Evolutionary conservation across 2,888 invertebrate genomes (phyloP).

Genomic region (Agrochola lota): DNA sequence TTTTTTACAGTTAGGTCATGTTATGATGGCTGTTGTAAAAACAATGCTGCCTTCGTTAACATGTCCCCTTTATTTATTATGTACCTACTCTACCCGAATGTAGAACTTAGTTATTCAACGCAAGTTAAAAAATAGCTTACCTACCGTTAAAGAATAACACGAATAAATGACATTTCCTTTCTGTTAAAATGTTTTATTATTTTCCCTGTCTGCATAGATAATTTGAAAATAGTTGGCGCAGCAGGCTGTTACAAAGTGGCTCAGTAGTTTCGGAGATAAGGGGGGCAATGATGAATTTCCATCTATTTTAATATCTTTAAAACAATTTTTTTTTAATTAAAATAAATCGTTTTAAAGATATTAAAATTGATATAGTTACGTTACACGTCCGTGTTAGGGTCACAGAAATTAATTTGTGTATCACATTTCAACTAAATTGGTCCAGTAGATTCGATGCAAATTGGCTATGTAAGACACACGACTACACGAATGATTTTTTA

Average conservation of each 20-base stretch:
- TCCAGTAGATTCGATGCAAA: too few relatives aligned
- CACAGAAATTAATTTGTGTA: too few relatives aligned
- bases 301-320: too few relatives aligned
- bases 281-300: too few relatives aligned
- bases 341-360: too few relatives aligned
- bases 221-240: not conserved
- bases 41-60: conserved; percentile 54
- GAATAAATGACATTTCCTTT: conserved; percentile 84
- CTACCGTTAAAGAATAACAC: conserved; percentile 73
- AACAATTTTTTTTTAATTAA: too few relatives aligned
- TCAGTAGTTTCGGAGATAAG: too few relatives aligned
- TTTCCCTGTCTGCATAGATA: conserved; percentile 15
- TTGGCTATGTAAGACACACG: too few relatives aligned
- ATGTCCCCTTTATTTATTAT: conserved; percentile 47
- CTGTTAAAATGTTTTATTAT: conserved; percentile 74
- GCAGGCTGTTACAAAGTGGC: not conserved
- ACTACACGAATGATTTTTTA: too few relatives aligned
- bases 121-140: conserved; percentile 66
- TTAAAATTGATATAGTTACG: too few relatives aligned
- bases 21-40: conserved; percentile 58
- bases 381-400: too few relatives aligned
- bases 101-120: conserved; percentile 59
- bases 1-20: conserved; percentile 48
- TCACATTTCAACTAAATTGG: too few relatives aligned
- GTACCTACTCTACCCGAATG: conserved; percentile 46